Conservation (phyloP, 2,888 invertebrate genomes). For the Hypselothyrea guttata region DNA sequence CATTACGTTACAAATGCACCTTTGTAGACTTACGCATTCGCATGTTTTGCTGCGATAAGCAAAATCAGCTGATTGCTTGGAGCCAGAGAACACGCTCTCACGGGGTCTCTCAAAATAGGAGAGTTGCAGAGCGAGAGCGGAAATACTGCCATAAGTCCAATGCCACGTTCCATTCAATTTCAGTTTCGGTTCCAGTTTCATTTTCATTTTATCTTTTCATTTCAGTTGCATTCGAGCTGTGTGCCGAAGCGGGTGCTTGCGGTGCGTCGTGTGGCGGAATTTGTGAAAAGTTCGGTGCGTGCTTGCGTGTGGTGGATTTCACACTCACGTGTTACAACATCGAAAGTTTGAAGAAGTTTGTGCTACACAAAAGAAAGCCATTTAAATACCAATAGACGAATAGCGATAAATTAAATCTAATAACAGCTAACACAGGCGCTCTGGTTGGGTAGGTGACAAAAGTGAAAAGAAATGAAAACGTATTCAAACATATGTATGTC, state of each 20-base stretch:
- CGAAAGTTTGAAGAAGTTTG: constrained; percentile 56
- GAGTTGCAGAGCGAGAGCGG: neutral
- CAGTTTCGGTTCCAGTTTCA: neutral
- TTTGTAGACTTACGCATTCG: neutral
- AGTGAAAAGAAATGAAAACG: constrained; percentile 3
- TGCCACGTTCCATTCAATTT: constrained; percentile 3
- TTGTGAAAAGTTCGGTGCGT: constrained; percentile 2
- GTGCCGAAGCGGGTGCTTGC: constrained; percentile 24
- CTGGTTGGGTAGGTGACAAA: no score
- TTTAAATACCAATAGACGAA: neutral
- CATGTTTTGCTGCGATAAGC: neutral
- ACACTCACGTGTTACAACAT: constrained; percentile 48
- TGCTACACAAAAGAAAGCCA: neutral
- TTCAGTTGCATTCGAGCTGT: constrained; percentile 44
- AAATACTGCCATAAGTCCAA: constrained; percentile 2
- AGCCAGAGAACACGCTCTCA: constrained; percentile 5
- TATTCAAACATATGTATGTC: constrained; percentile 1
- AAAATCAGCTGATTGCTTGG: neutral
- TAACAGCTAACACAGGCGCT: no score
- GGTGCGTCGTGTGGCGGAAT: constrained; percentile 8
- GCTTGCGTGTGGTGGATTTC: constrained; percentile 15
- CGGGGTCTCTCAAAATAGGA: constrained; percentile 2
- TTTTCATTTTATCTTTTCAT: constrained; percentile 3
- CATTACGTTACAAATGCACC: no score
- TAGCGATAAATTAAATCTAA: constrained; percentile 6